A percentile compares a stretch with the other conserved stretches of the same genome.
phyloP scores from a whole-genome alignment of 2,888 invertebrate genomes.

The Torymus tubicola region DNA sequence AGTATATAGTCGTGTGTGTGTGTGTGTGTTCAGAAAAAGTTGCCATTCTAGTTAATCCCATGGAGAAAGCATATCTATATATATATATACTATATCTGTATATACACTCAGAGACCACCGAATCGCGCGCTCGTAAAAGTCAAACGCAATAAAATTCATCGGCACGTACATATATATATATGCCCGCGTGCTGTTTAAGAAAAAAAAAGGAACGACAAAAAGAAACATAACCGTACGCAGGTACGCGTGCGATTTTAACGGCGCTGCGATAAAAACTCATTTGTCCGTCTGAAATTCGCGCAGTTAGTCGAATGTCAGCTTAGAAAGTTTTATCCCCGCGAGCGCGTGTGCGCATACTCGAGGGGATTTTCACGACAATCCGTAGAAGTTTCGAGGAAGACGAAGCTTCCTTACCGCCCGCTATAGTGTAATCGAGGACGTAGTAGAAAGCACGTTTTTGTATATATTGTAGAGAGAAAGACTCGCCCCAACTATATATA shows the following conservation, averaged over 20 bases:
- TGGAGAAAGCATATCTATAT: too few relatives aligned
- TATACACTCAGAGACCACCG: too few relatives aligned
- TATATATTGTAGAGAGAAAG: slow-evolving; percentile 33
- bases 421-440: slow-evolving; percentile 39
- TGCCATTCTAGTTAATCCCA: too few relatives aligned
- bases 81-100: too few relatives aligned
- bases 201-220: neutral
- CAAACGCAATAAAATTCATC: slow-evolving; percentile 24
- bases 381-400: neutral
- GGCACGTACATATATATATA: too few relatives aligned
- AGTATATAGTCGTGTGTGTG: too few relatives aligned
- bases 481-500: slow-evolving; percentile 12
- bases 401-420: slow-evolving; percentile 18
- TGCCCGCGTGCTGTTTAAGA: too few relatives aligned
- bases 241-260: slow-evolving; percentile 16
- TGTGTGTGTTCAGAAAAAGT: too few relatives aligned
- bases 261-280: slow-evolving; percentile 30
- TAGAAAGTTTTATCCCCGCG: slow-evolving; percentile 41
- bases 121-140: slow-evolving; percentile 29
- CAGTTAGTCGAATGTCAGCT: slow-evolving; percentile 42
- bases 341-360: neutral
- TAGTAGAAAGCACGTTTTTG: slow-evolving; percentile 37
- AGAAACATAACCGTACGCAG: neutral
- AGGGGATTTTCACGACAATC: slow-evolving; percentile 16
- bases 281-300: slow-evolving; percentile 32